Conservation (phyloP, 2,797 vertebrate species). For the Phylloscopus collybita region DNA sequence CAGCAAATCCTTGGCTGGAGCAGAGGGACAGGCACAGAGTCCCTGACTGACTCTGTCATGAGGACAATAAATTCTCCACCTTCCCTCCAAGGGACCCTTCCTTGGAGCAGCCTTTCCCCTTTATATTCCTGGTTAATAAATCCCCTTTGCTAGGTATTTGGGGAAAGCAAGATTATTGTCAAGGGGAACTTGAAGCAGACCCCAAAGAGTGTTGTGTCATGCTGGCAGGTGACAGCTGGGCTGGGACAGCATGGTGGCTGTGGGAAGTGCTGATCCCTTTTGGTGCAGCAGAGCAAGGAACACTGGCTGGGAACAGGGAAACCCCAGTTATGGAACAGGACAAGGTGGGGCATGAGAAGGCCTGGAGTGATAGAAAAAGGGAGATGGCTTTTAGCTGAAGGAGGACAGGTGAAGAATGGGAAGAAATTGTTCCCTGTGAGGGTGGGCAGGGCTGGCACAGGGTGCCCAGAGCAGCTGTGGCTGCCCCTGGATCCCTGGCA, state of each 20-base stretch:
- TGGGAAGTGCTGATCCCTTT: not conserved
- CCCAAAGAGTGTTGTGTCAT: accelerated
- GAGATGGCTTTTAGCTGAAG: not conserved
- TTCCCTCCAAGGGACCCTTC: not conserved
- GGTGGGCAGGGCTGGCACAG: not conserved
- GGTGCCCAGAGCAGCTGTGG: not conserved
- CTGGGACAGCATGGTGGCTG: not conserved
- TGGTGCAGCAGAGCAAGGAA: not conserved
- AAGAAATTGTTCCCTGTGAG: not conserved
- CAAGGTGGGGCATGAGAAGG: not conserved
- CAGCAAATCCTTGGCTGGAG: not conserved
- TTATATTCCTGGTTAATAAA: not conserved
- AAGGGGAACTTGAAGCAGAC: not conserved
- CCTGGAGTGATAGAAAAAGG: not conserved
- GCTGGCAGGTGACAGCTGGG: not conserved
- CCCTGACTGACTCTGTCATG: not conserved
- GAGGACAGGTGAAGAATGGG: not conserved
- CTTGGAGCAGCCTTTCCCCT: not conserved
- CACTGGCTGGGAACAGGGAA: not conserved
- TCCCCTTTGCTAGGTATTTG: not conserved
- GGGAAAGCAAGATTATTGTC: not conserved
- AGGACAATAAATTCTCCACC: not conserved
- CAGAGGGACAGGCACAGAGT: not conserved
- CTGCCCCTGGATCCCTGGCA: not conserved
- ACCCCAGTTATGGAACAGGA: accelerated